Evolutionary conservation across 1,140 invertebrate species (phyloP), one percentile per base, ranked within the genome.

Genomic region (Drosophila saltans): DNA sequence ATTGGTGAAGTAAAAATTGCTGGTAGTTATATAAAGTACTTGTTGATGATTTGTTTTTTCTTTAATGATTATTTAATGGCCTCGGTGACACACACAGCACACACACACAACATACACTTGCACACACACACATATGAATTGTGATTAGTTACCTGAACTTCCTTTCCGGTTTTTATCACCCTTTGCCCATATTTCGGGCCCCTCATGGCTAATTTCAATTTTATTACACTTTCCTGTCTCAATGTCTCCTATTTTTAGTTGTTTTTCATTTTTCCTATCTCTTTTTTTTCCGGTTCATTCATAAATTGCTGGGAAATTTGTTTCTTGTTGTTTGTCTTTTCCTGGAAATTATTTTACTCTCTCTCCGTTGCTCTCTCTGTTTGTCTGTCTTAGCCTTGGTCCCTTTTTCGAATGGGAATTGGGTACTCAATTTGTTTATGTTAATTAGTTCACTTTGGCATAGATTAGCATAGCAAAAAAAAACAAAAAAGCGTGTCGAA

Each of bases 11-110:
- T 66, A 48, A 77, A 77, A 77, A 26, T 77, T 71, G 73, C 3
- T 43, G 41, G 10, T 61, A 69, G 55, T 77, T 55, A 36, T 40
- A 48, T 65, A 36, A 26, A 16, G 30, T 52, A 33, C 48, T 65
- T 36, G 63, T 55, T 65, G 39, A 21, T 52, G 41, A 30, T 28
- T 52, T 62, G 21, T 45, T 2, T 30, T 41, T 69, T 52, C 58
- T 78, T 81, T 88, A 88, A 88, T 79, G 83, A 88, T 84, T 80
- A 89, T 88, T 88, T 88, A 88, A 88, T 88, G 78, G 83, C 45
- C 66, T 61, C 63, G 45, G 55, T 86, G 78, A 72, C 68, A 63
- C 66, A 70, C 63, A 67, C 68, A 69, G 28, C 28, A 30, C 57
- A 40, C 58, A 43, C 57, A 45, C 43, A 24, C 33, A 40, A 39